phyloP scores from a whole-genome alignment of 30 jellyfish, hydroid and myxozoan genomes.

The Clytia hemisphaerica region DNA sequence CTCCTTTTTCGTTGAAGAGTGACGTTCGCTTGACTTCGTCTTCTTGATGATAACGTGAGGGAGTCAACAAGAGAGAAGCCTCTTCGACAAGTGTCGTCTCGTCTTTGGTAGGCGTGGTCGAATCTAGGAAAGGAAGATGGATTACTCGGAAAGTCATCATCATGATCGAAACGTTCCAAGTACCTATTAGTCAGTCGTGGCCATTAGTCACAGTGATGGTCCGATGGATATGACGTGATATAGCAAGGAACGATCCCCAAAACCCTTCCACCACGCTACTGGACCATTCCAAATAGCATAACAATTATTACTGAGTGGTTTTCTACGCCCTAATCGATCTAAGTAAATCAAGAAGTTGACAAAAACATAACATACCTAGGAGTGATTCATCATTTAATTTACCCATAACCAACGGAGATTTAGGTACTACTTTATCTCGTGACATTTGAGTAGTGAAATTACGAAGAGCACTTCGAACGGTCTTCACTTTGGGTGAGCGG shows the following conservation, averaged over 20 bases:
- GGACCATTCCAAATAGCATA: too few species aligned
- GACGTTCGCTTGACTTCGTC: slow-evolving; percentile 40
- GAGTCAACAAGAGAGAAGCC: slow-evolving; percentile 11
- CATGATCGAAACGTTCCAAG: not conserved
- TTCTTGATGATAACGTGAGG: slow-evolving; percentile 21
- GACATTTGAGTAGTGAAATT: slow-evolving; percentile 18
- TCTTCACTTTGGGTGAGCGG: slow-evolving; percentile 76
- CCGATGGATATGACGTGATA: too few species aligned
- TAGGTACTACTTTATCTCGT: slow-evolving; percentile 18
- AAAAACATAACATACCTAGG: too few species aligned
- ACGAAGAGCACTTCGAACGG: slow-evolving; percentile 57
- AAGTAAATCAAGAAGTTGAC: too few species aligned
- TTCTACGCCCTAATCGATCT: too few species aligned
- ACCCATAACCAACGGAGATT: slow-evolving; percentile 19
- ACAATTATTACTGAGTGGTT: too few species aligned
- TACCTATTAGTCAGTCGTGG: too few species aligned
- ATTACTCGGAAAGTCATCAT: not conserved
- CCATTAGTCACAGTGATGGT: too few species aligned
- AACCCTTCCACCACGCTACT: too few species aligned
- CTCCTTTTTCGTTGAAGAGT: slow-evolving; percentile 22
- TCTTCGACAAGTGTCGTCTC: slow-evolving; percentile 31
- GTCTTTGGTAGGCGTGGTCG: slow-evolving; percentile 24
- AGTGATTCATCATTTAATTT: not conserved
- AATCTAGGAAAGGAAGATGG: not conserved
- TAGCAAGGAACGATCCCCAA: too few species aligned